Base-by-base conservation (phyloP, 2,797 vertebrate genomes). In the Petrocephalus schoutedeni region DNA sequence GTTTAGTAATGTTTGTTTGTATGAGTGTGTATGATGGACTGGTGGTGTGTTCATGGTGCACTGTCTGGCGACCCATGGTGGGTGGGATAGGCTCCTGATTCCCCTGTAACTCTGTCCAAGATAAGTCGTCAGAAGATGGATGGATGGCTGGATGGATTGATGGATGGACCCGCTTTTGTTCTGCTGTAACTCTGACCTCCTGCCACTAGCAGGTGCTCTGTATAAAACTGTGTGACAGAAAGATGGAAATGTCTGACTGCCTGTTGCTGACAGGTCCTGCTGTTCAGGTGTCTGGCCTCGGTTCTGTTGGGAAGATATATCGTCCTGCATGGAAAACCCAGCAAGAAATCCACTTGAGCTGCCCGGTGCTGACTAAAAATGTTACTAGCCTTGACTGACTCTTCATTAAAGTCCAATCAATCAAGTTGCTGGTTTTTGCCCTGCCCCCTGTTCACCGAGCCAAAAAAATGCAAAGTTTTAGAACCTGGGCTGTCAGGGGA, bases 381-480 rank as follows among this genome's bases (percentile, higher is more conserved):
- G 59, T 88, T 88, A 84, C 89, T 84, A 83, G 88, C 56, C 57
- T 87, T 88, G 89, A 90, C 88, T 87, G 89, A 88, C 88, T 90
- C 88, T 91, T 90, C 88, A 90, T 91, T 91, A 91, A 90, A 87
- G 28, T 80, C 89, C 82, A 86, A 92, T 90, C 89, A 86, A 90
- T 91, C 90, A 54, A 74, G 36, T 41, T 21, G 51, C 49, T 54
- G 87, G 71, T 74, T 23, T 61, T 77, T 53, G 16, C 16, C 9
- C 7, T 71, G 74, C 64, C 67, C 80, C 61, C 51, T 83, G 51
- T 56, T 41, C 82, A 36, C 83, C 19, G 56, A 77, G 58, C 71
- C 64, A 41, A 36, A 58, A 61, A 28, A 21, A 58, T 56, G 84
- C 59, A 0, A 74, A 80, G 74, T 89, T 88, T 87, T 87, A 88